A percentile compares a stretch with the other conserved stretches of the same genome.
Conservation (phyloP, 92 coral and sea anemone species). For the Paramuricea clavata region DNA sequence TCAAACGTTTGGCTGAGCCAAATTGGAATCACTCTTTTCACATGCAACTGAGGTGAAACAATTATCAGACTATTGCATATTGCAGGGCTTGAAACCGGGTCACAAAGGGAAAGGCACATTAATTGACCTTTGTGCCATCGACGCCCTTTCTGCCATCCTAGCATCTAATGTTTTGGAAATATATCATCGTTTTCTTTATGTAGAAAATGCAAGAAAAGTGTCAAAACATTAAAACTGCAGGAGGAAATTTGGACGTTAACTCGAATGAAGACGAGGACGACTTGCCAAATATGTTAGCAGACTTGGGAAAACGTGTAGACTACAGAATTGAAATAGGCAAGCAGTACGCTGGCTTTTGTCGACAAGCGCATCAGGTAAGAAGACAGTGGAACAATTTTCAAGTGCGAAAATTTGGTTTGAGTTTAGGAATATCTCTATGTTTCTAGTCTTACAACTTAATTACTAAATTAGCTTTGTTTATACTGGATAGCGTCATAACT, state of each 20-base stretch:
- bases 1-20: neutral
- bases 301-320: slow-evolving; percentile 75
- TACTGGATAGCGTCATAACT: no score
- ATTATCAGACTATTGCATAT: neutral
- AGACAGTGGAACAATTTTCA: no score
- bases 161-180: neutral
- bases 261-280: slow-evolving; percentile 58
- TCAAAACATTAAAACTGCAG: slow-evolving; percentile 31
- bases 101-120: neutral
- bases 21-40: neutral
- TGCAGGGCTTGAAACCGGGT: neutral
- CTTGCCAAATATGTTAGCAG: slow-evolving; percentile 77
- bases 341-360: slow-evolving; percentile 90
- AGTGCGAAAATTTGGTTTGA: no score
- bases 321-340: slow-evolving; percentile 86
- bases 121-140: neutral
- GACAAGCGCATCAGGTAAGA: slow-evolving; percentile 87
- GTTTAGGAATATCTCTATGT: no score
- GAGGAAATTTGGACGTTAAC: slow-evolving; percentile 41
- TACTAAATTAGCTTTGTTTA: no score
- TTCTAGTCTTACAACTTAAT: no score
- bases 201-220: slow-evolving; percentile 61
- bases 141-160: no score
- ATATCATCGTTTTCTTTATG: slow-evolving; percentile 4
- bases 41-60: no score